Conservation (phyloP, 2,113 vertebrate species). For the Coreoperca whiteheadi region DNA sequence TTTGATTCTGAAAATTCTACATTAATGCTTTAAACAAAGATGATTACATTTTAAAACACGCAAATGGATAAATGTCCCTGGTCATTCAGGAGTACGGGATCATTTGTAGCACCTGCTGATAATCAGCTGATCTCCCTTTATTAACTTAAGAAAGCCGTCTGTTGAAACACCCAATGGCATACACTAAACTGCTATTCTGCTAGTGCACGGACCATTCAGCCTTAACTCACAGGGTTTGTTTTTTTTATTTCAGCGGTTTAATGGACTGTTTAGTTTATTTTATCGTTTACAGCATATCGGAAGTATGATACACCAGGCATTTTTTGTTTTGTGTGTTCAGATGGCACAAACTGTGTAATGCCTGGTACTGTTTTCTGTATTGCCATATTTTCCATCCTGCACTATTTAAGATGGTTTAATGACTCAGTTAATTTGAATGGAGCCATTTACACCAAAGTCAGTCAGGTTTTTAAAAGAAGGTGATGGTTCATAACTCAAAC, state of each 20-base stretch:
- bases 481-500: background rate
- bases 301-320: background rate
- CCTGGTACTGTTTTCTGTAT: background rate
- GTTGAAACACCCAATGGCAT: background rate
- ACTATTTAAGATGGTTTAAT: too few relatives aligned
- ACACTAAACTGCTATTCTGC: background rate
- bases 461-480: background rate
- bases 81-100: background rate
- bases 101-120: constrained; percentile 9
- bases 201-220: background rate
- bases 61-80: background rate
- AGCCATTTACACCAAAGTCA: background rate
- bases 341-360: background rate
- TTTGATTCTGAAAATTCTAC: constrained; percentile 1
- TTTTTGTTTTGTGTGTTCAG: background rate
- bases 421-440: background rate
- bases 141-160: background rate
- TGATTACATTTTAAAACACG: background rate
- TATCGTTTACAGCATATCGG: background rate
- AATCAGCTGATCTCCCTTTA: background rate
- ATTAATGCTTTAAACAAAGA: background rate
- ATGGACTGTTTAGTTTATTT: background rate
- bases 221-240: background rate
- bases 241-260: background rate
- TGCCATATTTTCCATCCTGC: background rate